Base-by-base conservation (phyloP, 2,113 vertebrate genomes). In the Polypterus bichir region DNA sequence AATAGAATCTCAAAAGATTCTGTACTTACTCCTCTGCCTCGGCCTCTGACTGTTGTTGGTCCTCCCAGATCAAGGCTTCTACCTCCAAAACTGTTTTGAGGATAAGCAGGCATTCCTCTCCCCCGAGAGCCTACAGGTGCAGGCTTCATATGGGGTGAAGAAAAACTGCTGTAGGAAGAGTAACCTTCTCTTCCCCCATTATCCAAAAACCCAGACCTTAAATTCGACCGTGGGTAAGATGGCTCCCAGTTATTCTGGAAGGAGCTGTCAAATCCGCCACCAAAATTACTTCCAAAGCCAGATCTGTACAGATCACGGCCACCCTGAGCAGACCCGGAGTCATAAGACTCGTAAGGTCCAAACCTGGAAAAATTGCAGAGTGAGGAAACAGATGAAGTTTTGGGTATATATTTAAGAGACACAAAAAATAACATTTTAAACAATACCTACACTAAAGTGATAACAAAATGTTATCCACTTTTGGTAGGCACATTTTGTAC, bases 1-100 rank as follows among this genome's bases (percentile, higher is more conserved):
- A 89, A 90, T 88, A 90, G 88, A 90, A 90, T 90, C 88, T 84
- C 82, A 86, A 81, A 86, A 89, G 86, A 89, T 87, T 89, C 86
- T 88, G 87, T 88, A 90, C 88, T 86, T 90, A 91, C 89, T 85
- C 88, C 87, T 87, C 88, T 84, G 86, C 85, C 89, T 88, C 87
- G 84, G 86, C 84, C 88, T 91, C 86, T 89, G 77, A 81, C 83
- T 86, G 85, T 81, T 82, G 87, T 86, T 82, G 85, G 83, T 84
- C 84, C 83, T 88, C 88, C 89, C 83, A 88, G 86, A 87, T 90
- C 88, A 87, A 84, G 86, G 85, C 83, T 85, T 89, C 88, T 88
- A 81, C 86, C 88, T 84, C 86, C 82, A 87, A 86, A 88, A 79
- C 81, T 82, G 86, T 81, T 86, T 79, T 89, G 85, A 83, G 83